Evolutionary conservation across 2,113 vertebrate genomes (phyloP), one percentile per base, ranked within the genome.

Genomic region (Callipepla californica): DNA sequence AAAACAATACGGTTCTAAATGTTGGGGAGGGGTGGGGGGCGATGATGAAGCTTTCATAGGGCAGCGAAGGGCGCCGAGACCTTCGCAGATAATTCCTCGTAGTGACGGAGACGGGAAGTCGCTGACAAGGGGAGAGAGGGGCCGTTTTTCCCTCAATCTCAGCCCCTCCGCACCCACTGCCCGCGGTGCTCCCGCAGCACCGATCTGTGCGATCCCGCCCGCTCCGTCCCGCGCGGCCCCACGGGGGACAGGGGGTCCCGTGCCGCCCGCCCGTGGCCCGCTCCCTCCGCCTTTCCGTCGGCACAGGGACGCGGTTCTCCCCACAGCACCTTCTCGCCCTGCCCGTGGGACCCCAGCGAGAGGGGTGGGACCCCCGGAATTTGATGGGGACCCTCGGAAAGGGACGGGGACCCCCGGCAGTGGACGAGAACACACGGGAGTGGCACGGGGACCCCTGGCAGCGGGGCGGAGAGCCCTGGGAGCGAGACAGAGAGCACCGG

Each of bases 1-100:
- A 88, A 95, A 93, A 93, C 91, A 92, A 82, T 84, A 62, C 61
- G 89, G 80, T 18, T 92, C 92, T 75, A 83, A 92, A 96, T 40
- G 84, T 70, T 28, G 5, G 69, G 44, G 34, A 5, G 69, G 44
- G 65, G 53, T 40, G 6, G 4, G 6, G 25, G 11, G 19, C 19
- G 11, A 45, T 32, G 14, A 45, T n/a, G 44, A 28, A 45, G 78
- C 45, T 89, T 61, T 70, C 69, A 14, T 75, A 61, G 85, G 61
- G 36, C 5, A 6, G 26, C 13, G 15, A 86, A 91, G 58, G 61
- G 57, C 61, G 2, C 36, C 75, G 78, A 44, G 63, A 28, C 87
- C 32, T 80, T 63, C 50, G 42, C 51, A 61, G 62, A 18, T 50
- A 75, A 61, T 53, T 75, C 42, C 9, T 79, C 11, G 4, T 87